Percentiles rank a stretch among this genome's conserved stretches.
Evolutionary conservation across 2,888 invertebrate species (phyloP).

Genomic region (Nipponacmea schrenckii): DNA sequence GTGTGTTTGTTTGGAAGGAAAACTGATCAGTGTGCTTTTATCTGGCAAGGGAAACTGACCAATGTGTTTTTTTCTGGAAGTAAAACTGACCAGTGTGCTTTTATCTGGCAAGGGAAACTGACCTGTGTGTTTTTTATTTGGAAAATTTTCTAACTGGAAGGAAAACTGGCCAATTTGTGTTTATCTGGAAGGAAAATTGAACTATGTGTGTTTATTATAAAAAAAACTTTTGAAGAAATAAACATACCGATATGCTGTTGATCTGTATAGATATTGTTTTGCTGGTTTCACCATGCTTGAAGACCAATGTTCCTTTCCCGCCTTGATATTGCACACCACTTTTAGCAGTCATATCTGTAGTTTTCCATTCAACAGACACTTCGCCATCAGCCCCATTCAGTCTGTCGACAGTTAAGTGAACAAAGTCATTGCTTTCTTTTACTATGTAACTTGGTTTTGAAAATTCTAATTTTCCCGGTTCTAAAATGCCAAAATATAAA

Average conservation of each 20-base stretch:
- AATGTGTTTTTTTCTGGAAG: no score
- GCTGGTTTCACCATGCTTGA: conserved; percentile 69
- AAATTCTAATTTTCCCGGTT: conserved; percentile 72
- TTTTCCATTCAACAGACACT: conserved; percentile 71
- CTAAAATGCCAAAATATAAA: conserved; percentile 56
- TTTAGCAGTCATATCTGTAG: conserved; percentile 73
- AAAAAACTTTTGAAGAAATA: no score
- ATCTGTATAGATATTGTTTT: conserved; percentile 72
- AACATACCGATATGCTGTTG: conserved; percentile 69
- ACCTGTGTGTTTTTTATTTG: no score
- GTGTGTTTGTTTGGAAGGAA: no score
- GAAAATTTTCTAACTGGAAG: no score
- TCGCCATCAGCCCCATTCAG: conserved; percentile 72
- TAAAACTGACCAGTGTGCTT: no score
- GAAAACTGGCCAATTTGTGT: no score
- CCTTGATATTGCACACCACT: conserved; percentile 72
- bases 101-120: no score
- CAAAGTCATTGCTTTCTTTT: conserved; percentile 72
- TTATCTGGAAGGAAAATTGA: no score
- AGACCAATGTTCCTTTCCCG: conserved; percentile 69
- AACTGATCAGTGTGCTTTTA: no score
- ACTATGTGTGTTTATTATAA: no score
- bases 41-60: no score
- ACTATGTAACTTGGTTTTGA: conserved; percentile 72
- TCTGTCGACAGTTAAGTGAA: conserved; percentile 70